A percentile compares a stretch with the other conserved stretches of the same genome.
phyloP scores from a whole-genome alignment of 2,113 vertebrate species.

The Neopipo cinnamomea region DNA sequence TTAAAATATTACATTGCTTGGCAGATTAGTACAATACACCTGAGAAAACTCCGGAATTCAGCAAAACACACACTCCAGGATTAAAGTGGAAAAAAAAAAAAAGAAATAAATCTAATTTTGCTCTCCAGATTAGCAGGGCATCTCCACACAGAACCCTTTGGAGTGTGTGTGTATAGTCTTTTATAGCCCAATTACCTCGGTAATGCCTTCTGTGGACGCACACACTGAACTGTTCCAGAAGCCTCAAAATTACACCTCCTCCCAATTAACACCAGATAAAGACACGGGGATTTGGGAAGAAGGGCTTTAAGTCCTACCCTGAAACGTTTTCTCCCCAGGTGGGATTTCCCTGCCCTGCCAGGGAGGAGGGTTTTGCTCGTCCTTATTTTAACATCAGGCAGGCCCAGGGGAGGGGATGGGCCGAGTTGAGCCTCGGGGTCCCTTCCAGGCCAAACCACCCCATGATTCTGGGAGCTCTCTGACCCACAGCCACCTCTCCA shows the following conservation, averaged over 20 bases:
- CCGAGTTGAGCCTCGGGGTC: background rate
- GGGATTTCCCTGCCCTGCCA: background rate
- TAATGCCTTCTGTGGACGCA: background rate
- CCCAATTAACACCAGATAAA: background rate
- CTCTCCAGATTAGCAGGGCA: background rate
- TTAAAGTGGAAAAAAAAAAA: background rate
- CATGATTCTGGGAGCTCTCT: background rate
- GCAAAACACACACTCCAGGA: background rate
- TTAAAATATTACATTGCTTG: background rate
- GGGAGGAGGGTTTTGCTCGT: background rate
- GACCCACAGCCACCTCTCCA: background rate
- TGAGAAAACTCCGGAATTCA: background rate
- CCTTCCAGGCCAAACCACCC: background rate
- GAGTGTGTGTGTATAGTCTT: background rate
- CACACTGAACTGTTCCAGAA: background rate
- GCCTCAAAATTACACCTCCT: background rate
- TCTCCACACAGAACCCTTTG: background rate
- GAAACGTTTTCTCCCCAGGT: background rate
- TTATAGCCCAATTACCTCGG: background rate
- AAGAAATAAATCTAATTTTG: background rate
- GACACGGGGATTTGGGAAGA: background rate
- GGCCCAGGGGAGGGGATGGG: too few relatives aligned
- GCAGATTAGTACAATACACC: background rate
- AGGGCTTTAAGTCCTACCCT: background rate
- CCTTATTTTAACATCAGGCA: background rate